Conservation (phyloP, 2,113 vertebrate species). For the Archilochus colubris region DNA sequence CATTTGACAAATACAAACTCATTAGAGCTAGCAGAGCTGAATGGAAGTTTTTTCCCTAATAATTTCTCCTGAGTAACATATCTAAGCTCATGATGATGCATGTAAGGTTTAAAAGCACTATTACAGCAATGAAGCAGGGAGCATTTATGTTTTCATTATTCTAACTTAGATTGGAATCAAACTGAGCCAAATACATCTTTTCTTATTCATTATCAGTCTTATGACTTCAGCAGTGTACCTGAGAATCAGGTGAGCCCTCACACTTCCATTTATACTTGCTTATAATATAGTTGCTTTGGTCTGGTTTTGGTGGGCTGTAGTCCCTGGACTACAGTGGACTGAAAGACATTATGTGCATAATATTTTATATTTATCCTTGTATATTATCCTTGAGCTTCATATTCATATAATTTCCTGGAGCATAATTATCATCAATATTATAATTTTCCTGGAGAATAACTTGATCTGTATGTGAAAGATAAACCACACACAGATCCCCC, state of each 20-base stretch:
- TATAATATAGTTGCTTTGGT: background rate
- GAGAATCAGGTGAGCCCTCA: background rate
- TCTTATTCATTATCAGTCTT: background rate
- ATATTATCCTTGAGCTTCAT: background rate
- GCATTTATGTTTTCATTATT: slow-evolving; percentile 29
- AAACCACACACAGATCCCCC: background rate
- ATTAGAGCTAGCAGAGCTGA: slow-evolving; percentile 49
- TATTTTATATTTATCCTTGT: background rate
- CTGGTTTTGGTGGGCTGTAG: background rate
- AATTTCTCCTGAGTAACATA: slow-evolving; percentile 36
- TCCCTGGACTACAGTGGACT: background rate
- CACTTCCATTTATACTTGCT: background rate
- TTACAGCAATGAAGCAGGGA: slow-evolving; percentile 32
- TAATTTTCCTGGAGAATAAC: background rate
- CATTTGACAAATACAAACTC: slow-evolving; percentile 63
- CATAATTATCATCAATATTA: background rate
- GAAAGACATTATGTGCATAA: background rate
- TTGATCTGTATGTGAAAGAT: background rate
- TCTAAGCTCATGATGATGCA: slow-evolving; percentile 31
- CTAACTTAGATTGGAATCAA: slow-evolving; percentile 16
- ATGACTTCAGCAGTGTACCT: background rate
- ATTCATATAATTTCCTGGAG: background rate
- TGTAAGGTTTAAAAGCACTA: slow-evolving; percentile 35
- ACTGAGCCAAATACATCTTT: background rate
- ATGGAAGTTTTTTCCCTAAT: background rate